phyloP scores from a whole-genome alignment of 2,888 invertebrate species.

The Drosophila paucipuncta region DNA sequence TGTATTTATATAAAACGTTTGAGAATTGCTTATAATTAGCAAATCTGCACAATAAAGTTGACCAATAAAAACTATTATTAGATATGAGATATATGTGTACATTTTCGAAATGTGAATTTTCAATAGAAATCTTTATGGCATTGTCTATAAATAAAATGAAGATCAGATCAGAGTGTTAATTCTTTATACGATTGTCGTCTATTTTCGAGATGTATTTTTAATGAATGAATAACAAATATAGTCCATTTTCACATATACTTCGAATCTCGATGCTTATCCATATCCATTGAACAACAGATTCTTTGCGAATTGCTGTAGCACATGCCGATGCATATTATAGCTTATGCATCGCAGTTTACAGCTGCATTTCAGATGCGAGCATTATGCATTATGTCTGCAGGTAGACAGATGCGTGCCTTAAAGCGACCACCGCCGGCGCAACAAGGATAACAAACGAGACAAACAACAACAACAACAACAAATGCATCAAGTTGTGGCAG shows the following conservation, averaged over 20 bases:
- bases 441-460: slow-evolving; percentile 12
- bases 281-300: background rate
- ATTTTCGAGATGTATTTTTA: background rate
- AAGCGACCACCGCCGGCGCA: slow-evolving; percentile 43
- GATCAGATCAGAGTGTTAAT: background rate
- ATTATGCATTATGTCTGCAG: slow-evolving; percentile 35
- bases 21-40: slow-evolving; percentile 11
- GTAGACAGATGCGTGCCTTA: slow-evolving; percentile 49
- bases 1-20: background rate
- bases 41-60: slow-evolving; percentile 11
- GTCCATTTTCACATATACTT: background rate
- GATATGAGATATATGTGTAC: background rate
- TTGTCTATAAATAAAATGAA: slow-evolving; percentile 15
- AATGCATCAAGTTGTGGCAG: slow-evolving; percentile 56
- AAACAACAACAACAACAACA: slow-evolving; percentile 2
- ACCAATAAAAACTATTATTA: slow-evolving; percentile 21
- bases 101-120: slow-evolving; percentile 1
- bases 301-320: slow-evolving; percentile 1
- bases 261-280: too few species aligned
- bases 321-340: slow-evolving; percentile 37
- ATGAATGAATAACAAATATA: background rate
- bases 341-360: slow-evolving; percentile 36
- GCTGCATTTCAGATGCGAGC: slow-evolving; percentile 36
- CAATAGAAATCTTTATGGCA: slow-evolving; percentile 6
- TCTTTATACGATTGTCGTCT: background rate